Percentiles rank a stretch among this genome's conserved stretches.
These are phyloP conservation scores for Prosapia bicincta DNA, from an alignment of 2,888 invertebrate genomes.

Conservation along the genomic window DNA sequence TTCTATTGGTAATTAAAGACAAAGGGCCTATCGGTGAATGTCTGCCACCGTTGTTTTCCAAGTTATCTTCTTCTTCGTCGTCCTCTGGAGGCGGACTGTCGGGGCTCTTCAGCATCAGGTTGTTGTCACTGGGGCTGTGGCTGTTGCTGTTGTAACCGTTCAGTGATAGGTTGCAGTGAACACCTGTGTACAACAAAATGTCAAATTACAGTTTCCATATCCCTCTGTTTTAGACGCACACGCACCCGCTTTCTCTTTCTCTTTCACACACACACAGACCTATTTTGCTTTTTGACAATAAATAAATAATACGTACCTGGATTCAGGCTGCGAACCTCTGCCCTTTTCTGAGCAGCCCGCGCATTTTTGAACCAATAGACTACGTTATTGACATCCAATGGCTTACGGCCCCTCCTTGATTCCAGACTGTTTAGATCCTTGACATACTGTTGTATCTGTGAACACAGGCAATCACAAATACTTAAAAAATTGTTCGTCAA, in stretches of 20 bases:
- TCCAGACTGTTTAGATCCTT: conserved; percentile 89
- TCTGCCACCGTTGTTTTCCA: conserved; percentile 30
- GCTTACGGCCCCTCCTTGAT: conserved; percentile 88
- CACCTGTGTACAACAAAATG: conserved; percentile 12
- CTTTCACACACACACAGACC: neutral
- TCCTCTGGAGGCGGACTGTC: conserved; percentile 48
- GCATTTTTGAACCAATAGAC: conserved; percentile 99
- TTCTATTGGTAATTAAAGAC: conserved; percentile 53
- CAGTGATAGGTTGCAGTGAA: conserved; percentile 44
- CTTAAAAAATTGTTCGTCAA: too few species aligned
- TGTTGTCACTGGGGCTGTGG: conserved; percentile 62
- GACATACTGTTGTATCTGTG: conserved; percentile 85
- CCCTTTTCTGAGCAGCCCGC: conserved; percentile 90
- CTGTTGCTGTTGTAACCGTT: conserved; percentile 63
- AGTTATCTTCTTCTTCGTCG: conserved; percentile 59
- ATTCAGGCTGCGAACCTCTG: conserved; percentile 58
- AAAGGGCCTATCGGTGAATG: conserved; percentile 66
- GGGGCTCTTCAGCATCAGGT: conserved; percentile 51
- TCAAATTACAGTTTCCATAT: neutral
- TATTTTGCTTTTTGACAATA: neutral
- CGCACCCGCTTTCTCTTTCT: neutral
- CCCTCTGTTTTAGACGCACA: neutral
- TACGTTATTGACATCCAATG: conserved; percentile 92
- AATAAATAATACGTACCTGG: conserved; percentile 43
- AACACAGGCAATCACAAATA: too few species aligned